Base-by-base conservation (phyloP, 2,888 invertebrate genomes). In the Leucania comma region DNA sequence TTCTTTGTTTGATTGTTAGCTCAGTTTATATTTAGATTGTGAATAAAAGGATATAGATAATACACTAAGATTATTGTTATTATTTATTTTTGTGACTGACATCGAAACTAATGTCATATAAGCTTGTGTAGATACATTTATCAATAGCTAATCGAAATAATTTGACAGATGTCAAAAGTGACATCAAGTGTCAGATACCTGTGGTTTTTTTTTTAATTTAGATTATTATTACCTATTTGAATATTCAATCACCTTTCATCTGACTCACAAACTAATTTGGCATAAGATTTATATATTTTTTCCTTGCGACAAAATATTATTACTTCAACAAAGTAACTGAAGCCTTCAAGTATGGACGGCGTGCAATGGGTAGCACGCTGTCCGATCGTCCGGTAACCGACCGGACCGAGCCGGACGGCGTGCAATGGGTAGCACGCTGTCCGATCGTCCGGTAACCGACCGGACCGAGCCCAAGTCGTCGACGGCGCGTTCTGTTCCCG, bases 1-100 rank as follows among this genome's bases (percentile, higher is more conserved):
- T 78, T 80, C 86, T 84, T 84, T 84, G 84, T 84, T 77, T 60
- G 57, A 64, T 72, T 60, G 73, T 77, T 68, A 62, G 50, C 46
- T 65, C 3, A n/a, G 35, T 59, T 76, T 73, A 76, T 77, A 77
- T 73, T 68, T 56, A 59, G 14, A 71, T 70, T 50, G 14, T 5
- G 14, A 29, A 26, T 42, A 35, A 20, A 59, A 54, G 20, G 10
- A 50, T 61, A 38, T 26, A 63, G 46, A 48, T 48, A n/a, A 20
- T n/a, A n/a, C 12, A 2, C 1, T 26, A 72, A 62, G 62, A 59
- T 57, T 8, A 20, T 26, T 57, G 17, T 24, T 14, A 48, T 5
- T 22, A 1, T 29, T 50, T 8, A 0, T 53, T 29, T 58, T 54
- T 35, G n/a, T 46, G 20, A 9, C 9, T 48, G 20, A 48, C 46